Conservation (phyloP, 64 coral and sea anemone genomes). For the Pocillopora verrucosa region DNA sequence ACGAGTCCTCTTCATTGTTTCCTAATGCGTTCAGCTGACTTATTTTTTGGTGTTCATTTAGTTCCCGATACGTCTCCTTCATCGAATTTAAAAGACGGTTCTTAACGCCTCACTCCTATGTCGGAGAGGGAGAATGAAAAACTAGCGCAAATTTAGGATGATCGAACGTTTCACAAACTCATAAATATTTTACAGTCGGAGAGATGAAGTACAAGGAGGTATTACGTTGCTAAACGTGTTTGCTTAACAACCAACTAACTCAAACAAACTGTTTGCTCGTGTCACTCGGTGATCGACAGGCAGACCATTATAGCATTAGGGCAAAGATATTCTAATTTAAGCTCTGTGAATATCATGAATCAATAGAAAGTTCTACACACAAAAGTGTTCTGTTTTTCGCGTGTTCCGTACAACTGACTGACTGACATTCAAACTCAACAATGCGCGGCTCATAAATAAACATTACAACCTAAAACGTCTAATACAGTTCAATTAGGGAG, state of each 20-base stretch:
- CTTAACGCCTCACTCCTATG: background rate
- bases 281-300: constrained; percentile 85
- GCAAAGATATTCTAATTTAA: constrained; percentile 92
- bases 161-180: constrained; percentile 20
- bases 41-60: background rate
- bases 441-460: constrained; percentile 56
- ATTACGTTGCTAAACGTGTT: constrained; percentile 87
- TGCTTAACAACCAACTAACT: constrained; percentile 80
- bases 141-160: constrained; percentile 11
- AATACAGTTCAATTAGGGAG: constrained; percentile 65
- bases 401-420: constrained; percentile 45
- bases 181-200: constrained; percentile 71
- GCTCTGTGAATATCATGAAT: constrained; percentile 70
- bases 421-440: constrained; percentile 59
- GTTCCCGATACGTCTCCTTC: background rate
- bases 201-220: constrained; percentile 34
- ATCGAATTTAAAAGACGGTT: background rate
- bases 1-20: background rate
- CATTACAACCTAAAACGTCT: constrained; percentile 45
- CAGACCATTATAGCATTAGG: constrained; percentile 89
- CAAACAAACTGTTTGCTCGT: constrained; percentile 85
- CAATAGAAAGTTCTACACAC: constrained; percentile 65
- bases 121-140: background rate
- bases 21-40: background rate
- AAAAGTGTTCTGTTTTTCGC: constrained; percentile 63